Evolutionary conservation across 2,888 invertebrate species (phyloP).

Genomic region (Clostera curtula): DNA sequence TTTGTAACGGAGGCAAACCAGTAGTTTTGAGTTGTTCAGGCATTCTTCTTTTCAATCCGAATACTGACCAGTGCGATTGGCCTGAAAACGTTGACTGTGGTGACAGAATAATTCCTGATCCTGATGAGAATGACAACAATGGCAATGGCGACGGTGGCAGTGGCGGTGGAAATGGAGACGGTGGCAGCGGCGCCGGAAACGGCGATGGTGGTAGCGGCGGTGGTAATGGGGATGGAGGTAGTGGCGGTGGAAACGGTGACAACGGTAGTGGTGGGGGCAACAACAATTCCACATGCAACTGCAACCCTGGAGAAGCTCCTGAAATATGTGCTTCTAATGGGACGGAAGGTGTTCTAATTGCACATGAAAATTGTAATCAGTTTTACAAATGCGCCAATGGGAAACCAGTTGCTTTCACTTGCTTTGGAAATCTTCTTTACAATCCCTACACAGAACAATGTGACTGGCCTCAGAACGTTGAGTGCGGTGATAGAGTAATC

Average conservation of each 20-base stretch:
- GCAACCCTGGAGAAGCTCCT: slow-evolving; percentile 25
- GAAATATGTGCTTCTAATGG: slow-evolving; percentile 20
- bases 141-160: slow-evolving; percentile 1
- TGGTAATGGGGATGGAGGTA: slow-evolving; percentile 4
- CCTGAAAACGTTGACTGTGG: slow-evolving; percentile 20
- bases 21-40: slow-evolving; percentile 17
- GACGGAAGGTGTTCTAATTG: slow-evolving; percentile 25
- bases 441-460: slow-evolving; percentile 24
- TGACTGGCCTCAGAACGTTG: slow-evolving; percentile 29
- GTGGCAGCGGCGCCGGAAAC: slow-evolving; percentile 7
- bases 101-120: slow-evolving; percentile 14
- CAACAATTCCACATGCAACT: slow-evolving; percentile 22
- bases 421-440: slow-evolving; percentile 20
- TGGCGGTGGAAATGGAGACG: slow-evolving; percentile 1
- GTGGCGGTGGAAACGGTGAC: slow-evolving; percentile 1
- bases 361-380: slow-evolving; percentile 33
- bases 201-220: slow-evolving; percentile 7
- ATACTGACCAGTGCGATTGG: slow-evolving; percentile 24
- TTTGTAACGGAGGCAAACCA: slow-evolving; percentile 22
- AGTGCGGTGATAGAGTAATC: slow-evolving; percentile 23
- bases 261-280: slow-evolving; percentile 3
- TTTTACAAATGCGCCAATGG: slow-evolving; percentile 31
- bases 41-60: slow-evolving; percentile 25
- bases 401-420: slow-evolving; percentile 17
- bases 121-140: slow-evolving; percentile 3